These are phyloP conservation scores for Antrozous pallidus DNA, from an alignment of 2,797 vertebrate species.

Conservation along the genomic window DNA sequence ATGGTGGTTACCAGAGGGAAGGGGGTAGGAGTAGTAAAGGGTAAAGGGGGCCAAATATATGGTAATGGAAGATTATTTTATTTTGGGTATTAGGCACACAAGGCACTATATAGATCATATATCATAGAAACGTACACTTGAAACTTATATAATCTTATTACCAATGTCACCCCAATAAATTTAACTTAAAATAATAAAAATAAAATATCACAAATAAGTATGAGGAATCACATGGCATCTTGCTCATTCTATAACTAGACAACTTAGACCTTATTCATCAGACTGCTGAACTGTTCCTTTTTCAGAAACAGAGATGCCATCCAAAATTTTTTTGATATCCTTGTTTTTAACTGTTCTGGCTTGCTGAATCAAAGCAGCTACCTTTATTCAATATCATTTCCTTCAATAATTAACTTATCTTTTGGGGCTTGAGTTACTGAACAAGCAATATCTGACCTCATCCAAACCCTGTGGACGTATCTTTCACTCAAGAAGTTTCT, in stretches of 20 bases:
- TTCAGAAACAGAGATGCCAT: not conserved
- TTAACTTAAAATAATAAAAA: not conserved
- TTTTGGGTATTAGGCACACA: not conserved
- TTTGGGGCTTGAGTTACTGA: not conserved
- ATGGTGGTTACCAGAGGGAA: not conserved
- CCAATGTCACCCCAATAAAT: not conserved
- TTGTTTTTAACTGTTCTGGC: not conserved
- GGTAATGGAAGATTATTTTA: not conserved
- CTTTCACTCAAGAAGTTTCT: not conserved
- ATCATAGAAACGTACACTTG: not conserved
- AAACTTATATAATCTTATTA: not conserved
- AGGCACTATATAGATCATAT: too few species aligned
- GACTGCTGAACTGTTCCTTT: not conserved
- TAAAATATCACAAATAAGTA: not conserved
- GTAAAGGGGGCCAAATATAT: not conserved
- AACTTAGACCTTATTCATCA: not conserved
- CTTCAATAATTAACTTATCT: not conserved
- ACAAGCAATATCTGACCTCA: not conserved
- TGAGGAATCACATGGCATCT: not conserved
- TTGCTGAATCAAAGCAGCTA: not conserved
- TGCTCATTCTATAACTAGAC: not conserved
- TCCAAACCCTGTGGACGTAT: not conserved
- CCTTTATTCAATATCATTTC: not conserved
- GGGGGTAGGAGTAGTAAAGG: not conserved
- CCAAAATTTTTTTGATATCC: not conserved